Evolutionary conservation across 1,140 invertebrate genomes (phyloP), one percentile per base, ranked within the genome.

Genomic region (Centruroides sculpturatus): DNA sequence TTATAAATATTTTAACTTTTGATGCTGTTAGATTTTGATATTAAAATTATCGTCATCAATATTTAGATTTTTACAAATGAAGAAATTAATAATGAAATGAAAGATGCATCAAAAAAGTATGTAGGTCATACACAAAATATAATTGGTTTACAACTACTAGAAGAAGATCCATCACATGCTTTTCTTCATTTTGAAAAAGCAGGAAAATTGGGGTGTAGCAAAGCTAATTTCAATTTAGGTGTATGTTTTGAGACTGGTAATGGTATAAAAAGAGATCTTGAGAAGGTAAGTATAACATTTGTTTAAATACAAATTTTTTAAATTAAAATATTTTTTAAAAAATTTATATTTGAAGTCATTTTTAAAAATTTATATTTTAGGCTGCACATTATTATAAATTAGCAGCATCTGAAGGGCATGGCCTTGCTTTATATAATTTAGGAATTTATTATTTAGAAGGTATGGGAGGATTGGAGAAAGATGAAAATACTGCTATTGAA

Each of bases 231-330:
- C 63, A 74, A 74, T 58, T 59, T 71, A n/a, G 73, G 67, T 8
- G 48, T 74, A 8, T 72, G 73, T 58, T 73, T 71, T 57, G 71
- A 74, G 63, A 66, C 63, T 12, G 73, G 73, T 5, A 65, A 61
- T 57, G 73, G 73, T 41, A 68, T 71, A 5, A 62, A 66, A 48
- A 63, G 66, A 53, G 64, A 73, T 64, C 50, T 68, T 9, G 56
- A 57, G 41, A 62, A 71, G 66, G 73, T 74, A 67, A 60, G 23
- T 53, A 53, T 53, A 34, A 34, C 0, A 23, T 5, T 36, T 36
- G 23, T 23, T 23, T 23, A 23, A 23, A 23, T 23, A 23, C 51
- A 34, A 23, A 6, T 6, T 53, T 53, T 53, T 8, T 53, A 8
- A 53, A 51, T 51, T 51, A 34, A 34, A 34, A 53, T 23, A 53